These are phyloP conservation scores for Agonopterix heracliana DNA, from an alignment of 2,888 invertebrate species.

Conservation along the genomic window DNA sequence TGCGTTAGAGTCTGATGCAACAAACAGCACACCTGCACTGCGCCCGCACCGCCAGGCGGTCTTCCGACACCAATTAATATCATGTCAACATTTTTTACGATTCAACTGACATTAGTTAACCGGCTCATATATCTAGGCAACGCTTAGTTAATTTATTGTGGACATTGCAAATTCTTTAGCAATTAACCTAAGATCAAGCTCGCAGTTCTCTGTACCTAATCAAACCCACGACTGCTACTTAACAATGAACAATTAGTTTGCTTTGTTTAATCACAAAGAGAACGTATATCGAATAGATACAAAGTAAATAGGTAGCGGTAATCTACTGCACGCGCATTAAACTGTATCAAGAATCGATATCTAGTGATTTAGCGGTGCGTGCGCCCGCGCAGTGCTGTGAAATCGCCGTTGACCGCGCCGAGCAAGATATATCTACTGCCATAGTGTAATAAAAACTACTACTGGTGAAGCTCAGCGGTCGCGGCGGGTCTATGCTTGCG, in stretches of 20 bases:
- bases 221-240: constrained; percentile 2
- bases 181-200: constrained; percentile 6
- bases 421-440: constrained; percentile 20
- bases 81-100: constrained; percentile 42
- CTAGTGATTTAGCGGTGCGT: constrained; percentile 39
- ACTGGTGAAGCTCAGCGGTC: too few relatives aligned
- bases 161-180: background rate
- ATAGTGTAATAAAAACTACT: too few relatives aligned
- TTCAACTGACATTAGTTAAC: constrained; percentile 22
- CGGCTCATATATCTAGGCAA: background rate
- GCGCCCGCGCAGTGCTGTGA: constrained; percentile 23
- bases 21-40: constrained; percentile 45
- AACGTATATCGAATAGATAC: background rate
- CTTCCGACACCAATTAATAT: constrained; percentile 54
- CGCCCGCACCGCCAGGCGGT: constrained; percentile 56
- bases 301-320: constrained; percentile 17
- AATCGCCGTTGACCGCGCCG: constrained; percentile 30
- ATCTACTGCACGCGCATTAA: constrained; percentile 30
- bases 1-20: constrained; percentile 48
- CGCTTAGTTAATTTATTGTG: too few relatives aligned
- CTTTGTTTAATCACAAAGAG: constrained; percentile 7
- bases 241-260: constrained; percentile 10
- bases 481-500: too few relatives aligned
- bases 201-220: constrained; percentile 2
- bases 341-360: constrained; percentile 36